phyloP scores from a whole-genome alignment of 1,140 invertebrate species.

The Aphaenogaster floridana region DNA sequence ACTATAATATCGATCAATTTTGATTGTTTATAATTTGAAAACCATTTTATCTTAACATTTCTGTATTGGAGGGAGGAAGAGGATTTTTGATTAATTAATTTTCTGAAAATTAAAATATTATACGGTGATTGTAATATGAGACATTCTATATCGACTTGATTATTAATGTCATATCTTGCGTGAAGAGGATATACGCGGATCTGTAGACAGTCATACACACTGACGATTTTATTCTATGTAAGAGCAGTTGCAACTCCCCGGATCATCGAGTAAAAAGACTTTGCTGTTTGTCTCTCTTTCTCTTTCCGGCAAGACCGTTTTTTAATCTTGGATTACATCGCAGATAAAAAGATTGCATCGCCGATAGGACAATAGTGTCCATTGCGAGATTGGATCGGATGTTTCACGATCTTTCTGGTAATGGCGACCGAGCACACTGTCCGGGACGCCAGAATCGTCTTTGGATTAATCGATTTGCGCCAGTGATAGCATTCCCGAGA shows the following conservation, averaged over 20 bases:
- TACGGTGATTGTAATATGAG: neutral
- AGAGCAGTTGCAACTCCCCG: slow-evolving; percentile 51
- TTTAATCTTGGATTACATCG: slow-evolving; percentile 69
- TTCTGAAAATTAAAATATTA: neutral
- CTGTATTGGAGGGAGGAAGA: neutral
- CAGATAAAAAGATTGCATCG: slow-evolving; percentile 70
- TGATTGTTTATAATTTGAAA: neutral
- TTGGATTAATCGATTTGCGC: slow-evolving; percentile 66
- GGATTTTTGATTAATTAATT: neutral
- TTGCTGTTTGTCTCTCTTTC: slow-evolving; percentile 17
- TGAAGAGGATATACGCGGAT: neutral
- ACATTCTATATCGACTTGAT: slow-evolving; percentile 43
- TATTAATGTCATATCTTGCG: slow-evolving; percentile 50
- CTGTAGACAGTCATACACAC: slow-evolving; percentile 4
- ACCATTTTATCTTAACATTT: neutral
- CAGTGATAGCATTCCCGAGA: slow-evolving; percentile 53
- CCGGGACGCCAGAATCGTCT: slow-evolving; percentile 57
- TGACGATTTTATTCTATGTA: slow-evolving; percentile 59
- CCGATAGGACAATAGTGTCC: slow-evolving; percentile 47
- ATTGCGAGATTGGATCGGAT: slow-evolving; percentile 66
- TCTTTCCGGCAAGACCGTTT: slow-evolving; percentile 27
- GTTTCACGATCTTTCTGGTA: slow-evolving; percentile 54
- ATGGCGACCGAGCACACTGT: slow-evolving; percentile 13
- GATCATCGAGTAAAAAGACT: slow-evolving; percentile 68
- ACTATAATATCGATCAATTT: neutral